Evolutionary conservation across 2,888 invertebrate species (phyloP).

Genomic region (Sicus ferrugineus): DNA sequence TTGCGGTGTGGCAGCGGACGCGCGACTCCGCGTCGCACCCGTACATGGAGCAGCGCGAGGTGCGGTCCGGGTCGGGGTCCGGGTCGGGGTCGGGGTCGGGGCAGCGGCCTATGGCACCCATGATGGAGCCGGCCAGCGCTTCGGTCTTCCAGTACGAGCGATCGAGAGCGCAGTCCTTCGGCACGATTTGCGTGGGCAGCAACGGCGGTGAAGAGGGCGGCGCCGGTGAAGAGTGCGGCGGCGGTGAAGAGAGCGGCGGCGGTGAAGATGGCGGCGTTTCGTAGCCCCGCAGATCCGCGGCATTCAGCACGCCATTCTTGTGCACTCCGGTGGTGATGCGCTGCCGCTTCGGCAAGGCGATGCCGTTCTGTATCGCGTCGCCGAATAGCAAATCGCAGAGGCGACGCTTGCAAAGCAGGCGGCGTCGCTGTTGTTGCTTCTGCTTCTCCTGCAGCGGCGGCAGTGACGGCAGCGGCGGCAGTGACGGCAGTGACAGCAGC

Average conservation of each 20-base stretch:
- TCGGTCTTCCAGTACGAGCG: slow-evolving; percentile 57
- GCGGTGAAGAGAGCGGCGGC: not conserved
- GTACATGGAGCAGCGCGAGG: slow-evolving; percentile 39
- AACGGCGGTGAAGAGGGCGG: too few species aligned
- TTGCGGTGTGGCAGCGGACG: slow-evolving; percentile 46
- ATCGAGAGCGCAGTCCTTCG: slow-evolving; percentile 55
- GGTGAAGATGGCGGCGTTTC: not conserved
- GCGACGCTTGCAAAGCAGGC: slow-evolving; percentile 29
- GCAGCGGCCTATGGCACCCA: slow-evolving; percentile 60
- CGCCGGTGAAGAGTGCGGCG: not conserved
- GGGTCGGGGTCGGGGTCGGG: slow-evolving; percentile 46
- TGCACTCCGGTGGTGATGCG: slow-evolving; percentile 1
- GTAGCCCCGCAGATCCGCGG: not conserved
- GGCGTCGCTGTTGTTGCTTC: slow-evolving; percentile 20
- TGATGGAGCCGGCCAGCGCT: slow-evolving; percentile 57
- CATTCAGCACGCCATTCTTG: not conserved
- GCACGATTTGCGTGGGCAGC: slow-evolving; percentile 43
- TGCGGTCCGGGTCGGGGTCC: slow-evolving; percentile 46
- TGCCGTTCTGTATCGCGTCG: slow-evolving; percentile 52
- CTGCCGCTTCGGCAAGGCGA: slow-evolving; percentile 45
- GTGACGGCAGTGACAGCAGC: slow-evolving; percentile 1
- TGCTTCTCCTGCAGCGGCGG: not conserved
- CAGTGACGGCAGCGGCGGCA: slow-evolving; percentile 1
- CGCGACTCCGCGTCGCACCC: slow-evolving; percentile 38
- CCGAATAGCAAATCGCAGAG: slow-evolving; percentile 52